Base-by-base conservation (phyloP, 2,888 invertebrate species). In the Eilema sororculum region DNA sequence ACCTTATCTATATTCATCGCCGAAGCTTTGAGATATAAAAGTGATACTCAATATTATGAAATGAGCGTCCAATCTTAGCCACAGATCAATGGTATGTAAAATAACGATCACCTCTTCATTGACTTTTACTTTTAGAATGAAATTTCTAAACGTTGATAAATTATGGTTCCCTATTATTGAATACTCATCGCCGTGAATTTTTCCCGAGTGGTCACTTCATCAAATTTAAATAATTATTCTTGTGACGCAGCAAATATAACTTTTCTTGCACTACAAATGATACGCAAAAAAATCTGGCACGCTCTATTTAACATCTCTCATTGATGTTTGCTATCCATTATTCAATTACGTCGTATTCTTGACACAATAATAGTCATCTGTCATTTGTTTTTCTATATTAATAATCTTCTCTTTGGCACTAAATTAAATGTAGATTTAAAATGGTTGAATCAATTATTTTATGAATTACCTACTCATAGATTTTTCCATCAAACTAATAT, bases 321-420 rank as follows among this genome's bases (percentile, higher is more conserved):
- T 46, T 68, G 37, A 63, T 57, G 56, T 73, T 57, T 69, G 28
- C 33, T 61, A 25, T 60, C 13, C 73, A 73, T 64, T 66, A 69
- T 69, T 67, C 61, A 67, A 64, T 52, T 30, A 69, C n/a, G 56
- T 3, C n/a, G 30, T 60, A 60, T 65, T 68, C 57, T 68, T 20
- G 37, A 60, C 30, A 37, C 24, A 56, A 33, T 62, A 20, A 61
- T 33, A 46, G 33, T 56, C 56, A 22, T 60, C 8, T n/a, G 22
- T 67, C 12, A 61, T 67, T 56, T 60, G 25, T 46, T 60, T 25
- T 59, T 13, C 3, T 56, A 3, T 16, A 16, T 8, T 28, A 28
- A 2, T 28, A 28, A n/a, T n/a, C n/a, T 28, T 28, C 28, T 28
- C 5, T 28, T 5, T 4, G 8, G 30, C 30, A 16, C 41, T 2